Percentiles rank a stretch among this genome's conserved stretches.
Evolutionary conservation across 2,113 vertebrate genomes (phyloP).

Genomic region (Paradoxurus hermaphroditus): DNA sequence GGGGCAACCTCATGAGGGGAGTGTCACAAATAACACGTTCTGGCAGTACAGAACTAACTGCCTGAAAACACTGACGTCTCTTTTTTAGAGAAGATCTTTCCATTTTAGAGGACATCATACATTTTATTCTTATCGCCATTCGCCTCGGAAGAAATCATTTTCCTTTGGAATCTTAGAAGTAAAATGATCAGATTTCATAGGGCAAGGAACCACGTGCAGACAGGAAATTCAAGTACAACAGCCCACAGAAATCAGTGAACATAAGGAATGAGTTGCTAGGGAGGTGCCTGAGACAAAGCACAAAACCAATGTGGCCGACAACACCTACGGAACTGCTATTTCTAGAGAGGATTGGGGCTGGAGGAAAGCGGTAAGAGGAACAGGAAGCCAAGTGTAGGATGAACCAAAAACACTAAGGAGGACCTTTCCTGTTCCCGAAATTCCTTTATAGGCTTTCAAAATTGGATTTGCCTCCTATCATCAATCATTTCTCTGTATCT

Average conservation of each 20-base stretch:
- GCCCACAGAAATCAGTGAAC: constrained; percentile 64
- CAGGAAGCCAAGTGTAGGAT: constrained; percentile 72
- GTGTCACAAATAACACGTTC: not conserved
- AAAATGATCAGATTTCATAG: constrained; percentile 22
- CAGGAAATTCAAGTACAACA: constrained; percentile 46
- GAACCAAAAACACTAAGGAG: constrained; percentile 30
- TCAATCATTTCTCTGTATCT: constrained; percentile 5
- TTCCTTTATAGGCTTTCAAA: not conserved
- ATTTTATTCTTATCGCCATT: not conserved
- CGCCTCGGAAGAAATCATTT: not conserved
- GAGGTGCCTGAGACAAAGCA: constrained; percentile 60
- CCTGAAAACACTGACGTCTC: not conserved
- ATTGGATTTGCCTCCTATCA: constrained; percentile 42
- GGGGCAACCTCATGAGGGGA: not conserved
- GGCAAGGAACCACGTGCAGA: constrained; percentile 20
- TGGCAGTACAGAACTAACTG: not conserved
- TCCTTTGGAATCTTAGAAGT: constrained; percentile 9
- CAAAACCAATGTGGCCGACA: constrained; percentile 36
- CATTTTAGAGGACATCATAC: not conserved
- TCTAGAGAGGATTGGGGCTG: constrained; percentile 35
- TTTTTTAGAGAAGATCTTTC: not conserved
- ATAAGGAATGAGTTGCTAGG: constrained; percentile 69
- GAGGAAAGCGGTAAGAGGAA: constrained; percentile 65
- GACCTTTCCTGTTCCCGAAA: constrained; percentile 61
- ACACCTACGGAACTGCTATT: constrained; percentile 76